These are phyloP conservation scores for Contarinia nasturtii DNA, from an alignment of 1,140 invertebrate genomes.

Conservation along the genomic window DNA sequence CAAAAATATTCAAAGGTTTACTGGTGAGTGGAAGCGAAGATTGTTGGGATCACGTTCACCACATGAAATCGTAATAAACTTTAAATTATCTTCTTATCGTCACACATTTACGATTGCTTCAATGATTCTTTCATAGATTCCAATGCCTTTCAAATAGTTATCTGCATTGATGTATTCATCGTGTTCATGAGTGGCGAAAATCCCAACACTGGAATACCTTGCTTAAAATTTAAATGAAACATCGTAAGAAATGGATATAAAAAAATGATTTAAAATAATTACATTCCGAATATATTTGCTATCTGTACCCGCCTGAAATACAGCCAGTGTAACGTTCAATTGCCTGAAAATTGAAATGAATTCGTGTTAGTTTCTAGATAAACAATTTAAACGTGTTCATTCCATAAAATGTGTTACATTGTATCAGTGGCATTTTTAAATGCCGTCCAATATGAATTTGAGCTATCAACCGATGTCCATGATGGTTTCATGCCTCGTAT, in stretches of 20 bases:
- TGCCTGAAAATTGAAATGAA: no score
- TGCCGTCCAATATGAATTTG: slow-evolving; percentile 55
- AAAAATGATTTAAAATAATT: slow-evolving; percentile 11
- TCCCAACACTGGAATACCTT: slow-evolving; percentile 50
- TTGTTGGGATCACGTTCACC: no score
- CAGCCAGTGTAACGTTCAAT: slow-evolving; percentile 32
- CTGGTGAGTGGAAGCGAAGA: no score
- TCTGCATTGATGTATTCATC: slow-evolving; percentile 53
- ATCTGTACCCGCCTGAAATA: slow-evolving; percentile 53
- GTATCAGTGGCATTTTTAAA: slow-evolving; percentile 42
- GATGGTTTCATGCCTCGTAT: no score
- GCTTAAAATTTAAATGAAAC: no score
- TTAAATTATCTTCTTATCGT: no score
- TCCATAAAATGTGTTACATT: slow-evolving; percentile 15
- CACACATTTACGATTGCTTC: slow-evolving; percentile 34
- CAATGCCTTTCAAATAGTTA: slow-evolving; percentile 48
- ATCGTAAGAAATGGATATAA: no score
- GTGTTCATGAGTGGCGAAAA: slow-evolving; percentile 74
- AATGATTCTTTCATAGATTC: slow-evolving; percentile 45
- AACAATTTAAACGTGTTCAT: no score
- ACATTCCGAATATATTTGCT: slow-evolving; percentile 36
- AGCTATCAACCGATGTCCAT: slow-evolving; percentile 37
- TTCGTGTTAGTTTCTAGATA: no score
- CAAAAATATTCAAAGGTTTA: no score
- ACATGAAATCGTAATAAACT: no score